Conservation (phyloP, 2,797 vertebrate species). For the Pteronotus mesoamericanus region DNA sequence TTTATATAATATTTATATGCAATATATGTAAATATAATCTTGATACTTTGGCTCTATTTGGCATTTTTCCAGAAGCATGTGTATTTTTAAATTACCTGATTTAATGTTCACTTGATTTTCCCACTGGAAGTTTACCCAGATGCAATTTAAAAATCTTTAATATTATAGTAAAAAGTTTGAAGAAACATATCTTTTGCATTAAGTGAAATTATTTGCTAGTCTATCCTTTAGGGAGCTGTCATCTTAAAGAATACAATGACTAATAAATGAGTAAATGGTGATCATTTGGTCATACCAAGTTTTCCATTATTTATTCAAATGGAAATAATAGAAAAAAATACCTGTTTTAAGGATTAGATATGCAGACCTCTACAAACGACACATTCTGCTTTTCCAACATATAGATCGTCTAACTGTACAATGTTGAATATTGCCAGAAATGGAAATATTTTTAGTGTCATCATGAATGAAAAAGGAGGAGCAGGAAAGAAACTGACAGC, state of each 20-base stretch:
- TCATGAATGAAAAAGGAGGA: background rate
- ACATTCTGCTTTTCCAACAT: background rate
- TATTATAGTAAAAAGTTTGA: background rate
- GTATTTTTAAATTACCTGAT: constrained; percentile 12
- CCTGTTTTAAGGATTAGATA: background rate
- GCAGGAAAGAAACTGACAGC: background rate
- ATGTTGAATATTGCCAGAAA: background rate
- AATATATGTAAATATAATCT: background rate
- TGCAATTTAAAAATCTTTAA: constrained; percentile 35
- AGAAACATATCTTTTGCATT: background rate
- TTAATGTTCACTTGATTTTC: background rate
- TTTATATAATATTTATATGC: background rate
- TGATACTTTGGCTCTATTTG: background rate
- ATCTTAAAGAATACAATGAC: background rate
- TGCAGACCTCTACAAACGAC: background rate
- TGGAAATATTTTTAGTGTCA: background rate
- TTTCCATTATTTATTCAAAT: background rate
- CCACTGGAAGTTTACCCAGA: background rate
- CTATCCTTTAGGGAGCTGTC: background rate
- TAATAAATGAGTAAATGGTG: background rate
- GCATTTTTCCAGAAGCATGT: background rate
- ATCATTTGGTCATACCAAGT: background rate
- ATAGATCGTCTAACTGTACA: background rate
- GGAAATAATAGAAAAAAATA: background rate
- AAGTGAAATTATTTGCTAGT: background rate